These are phyloP conservation scores for Pristiophorus japonicus DNA, from an alignment of 2,113 vertebrate genomes.

Conservation along the genomic window DNA sequence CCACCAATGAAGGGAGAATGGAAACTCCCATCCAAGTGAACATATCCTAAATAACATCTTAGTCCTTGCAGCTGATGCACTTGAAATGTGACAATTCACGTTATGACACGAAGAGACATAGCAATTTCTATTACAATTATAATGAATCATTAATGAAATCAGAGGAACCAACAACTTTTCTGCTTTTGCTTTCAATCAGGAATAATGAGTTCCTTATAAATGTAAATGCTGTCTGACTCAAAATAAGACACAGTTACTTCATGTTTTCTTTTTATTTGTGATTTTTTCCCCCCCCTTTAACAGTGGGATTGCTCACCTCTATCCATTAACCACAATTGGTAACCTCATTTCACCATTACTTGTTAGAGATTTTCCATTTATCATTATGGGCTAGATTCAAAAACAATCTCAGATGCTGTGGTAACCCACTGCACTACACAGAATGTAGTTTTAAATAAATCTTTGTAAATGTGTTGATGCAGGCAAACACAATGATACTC, in stretches of 20 bases:
- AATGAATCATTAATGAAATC: neutral
- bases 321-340: neutral
- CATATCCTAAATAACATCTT: neutral
- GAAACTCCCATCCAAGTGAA: neutral
- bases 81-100: neutral
- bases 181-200: conserved; percentile 23
- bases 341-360: neutral
- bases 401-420: neutral
- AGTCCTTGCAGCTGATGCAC: neutral
- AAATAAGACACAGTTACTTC: neutral
- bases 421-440: neutral
- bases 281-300: too few relatives aligned
- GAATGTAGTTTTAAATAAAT: neutral
- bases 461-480: neutral
- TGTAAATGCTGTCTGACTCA: neutral
- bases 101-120: neutral
- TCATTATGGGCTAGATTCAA: neutral
- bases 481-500: neutral
- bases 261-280: neutral
- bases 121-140: neutral
- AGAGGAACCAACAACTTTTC: neutral
- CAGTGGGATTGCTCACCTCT: neutral
- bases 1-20: neutral
- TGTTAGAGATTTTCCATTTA: neutral
- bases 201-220: neutral